Evolutionary conservation across 2,888 invertebrate species (phyloP).

Genomic region (Nemapogon koenigi): DNA sequence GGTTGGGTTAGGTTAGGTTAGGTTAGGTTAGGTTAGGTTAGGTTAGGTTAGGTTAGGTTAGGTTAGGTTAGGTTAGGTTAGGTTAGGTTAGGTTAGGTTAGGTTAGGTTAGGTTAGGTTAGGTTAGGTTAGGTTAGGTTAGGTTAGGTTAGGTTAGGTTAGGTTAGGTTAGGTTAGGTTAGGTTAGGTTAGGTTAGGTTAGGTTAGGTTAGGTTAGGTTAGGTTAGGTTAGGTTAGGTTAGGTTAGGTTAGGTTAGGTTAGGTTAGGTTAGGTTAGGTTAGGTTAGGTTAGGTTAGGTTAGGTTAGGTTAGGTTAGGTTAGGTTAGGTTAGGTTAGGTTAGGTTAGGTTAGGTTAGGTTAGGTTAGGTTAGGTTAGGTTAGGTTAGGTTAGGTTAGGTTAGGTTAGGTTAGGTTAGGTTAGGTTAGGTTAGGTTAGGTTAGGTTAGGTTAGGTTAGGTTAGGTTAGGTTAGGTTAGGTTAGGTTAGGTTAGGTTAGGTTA

Average conservation of each 20-base stretch:
- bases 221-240: slow-evolving; percentile 7
- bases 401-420: slow-evolving; percentile 7
- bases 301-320: slow-evolving; percentile 7
- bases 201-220: slow-evolving; percentile 4
- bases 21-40: slow-evolving; percentile 6
- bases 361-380: slow-evolving; percentile 7
- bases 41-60: slow-evolving; percentile 4
- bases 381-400: slow-evolving; percentile 7
- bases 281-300: slow-evolving; percentile 7
- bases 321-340: slow-evolving; percentile 7
- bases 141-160: slow-evolving; percentile 4
- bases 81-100: slow-evolving; percentile 4
- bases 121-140: slow-evolving; percentile 4
- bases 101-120: slow-evolving; percentile 4
- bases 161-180: slow-evolving; percentile 4
- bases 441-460: slow-evolving; percentile 7
- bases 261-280: slow-evolving; percentile 7
- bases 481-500: slow-evolving; percentile 7
- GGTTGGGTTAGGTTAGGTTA: slow-evolving; percentile 7
- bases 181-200: slow-evolving; percentile 4
- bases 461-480: slow-evolving; percentile 7
- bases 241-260: slow-evolving; percentile 7
- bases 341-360: slow-evolving; percentile 7
- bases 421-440: slow-evolving; percentile 7
- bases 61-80: slow-evolving; percentile 4